Base-by-base conservation (phyloP, 2,797 vertebrate species). In the Channa striata region DNA sequence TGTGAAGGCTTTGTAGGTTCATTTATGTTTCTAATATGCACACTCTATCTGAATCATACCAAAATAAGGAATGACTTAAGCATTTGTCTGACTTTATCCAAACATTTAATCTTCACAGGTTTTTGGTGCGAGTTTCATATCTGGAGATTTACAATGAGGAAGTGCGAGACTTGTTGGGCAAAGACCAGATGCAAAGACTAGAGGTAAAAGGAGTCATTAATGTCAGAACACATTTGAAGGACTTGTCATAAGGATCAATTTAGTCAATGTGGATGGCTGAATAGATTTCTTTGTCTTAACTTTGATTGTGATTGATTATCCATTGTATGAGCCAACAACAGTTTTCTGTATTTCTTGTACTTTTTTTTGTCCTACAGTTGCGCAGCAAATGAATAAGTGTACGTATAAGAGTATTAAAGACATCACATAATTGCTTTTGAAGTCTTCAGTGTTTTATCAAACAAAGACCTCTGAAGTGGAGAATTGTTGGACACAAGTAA, bases 71-170 rank as follows among this genome's bases (percentile, higher is more conserved):
- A 30, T 30, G 25, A 30, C 6, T 30, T 30, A 30, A 30, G 4
- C 5, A 57, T 48, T 44, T 36, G 12, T 58, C 23, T 50, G 17
- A 74, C n/a, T 37, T 56, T 54, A 0, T 66, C 13, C 23, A 33
- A 0, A 34, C 21, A 9, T 61, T 67, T 46, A 16, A 70, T 34
- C 36, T 66, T 4, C 1, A 30, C 91, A 99, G 98, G 89, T 99
- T 99, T 93, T 93, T 99, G 84, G 98, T 99, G 74, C 94, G 97
- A 78, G 98, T 99, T 39, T 99, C 98, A 6, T 99, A 99, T 84
- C 89, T 99, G 90, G 98, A 99, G 91, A 99, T 99, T 83, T 99
- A 99, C 90, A 99, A 99, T 51, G 98, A 99, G 83, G 98, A 99
- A 88, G 97, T 99, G 50, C 93, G 96, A 52, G 97, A 99, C 77